A percentile compares a stretch with the other conserved stretches of the same genome.
Evolutionary conservation across 2,113 vertebrate species (phyloP).

Genomic region (Antechinus flavipes): DNA sequence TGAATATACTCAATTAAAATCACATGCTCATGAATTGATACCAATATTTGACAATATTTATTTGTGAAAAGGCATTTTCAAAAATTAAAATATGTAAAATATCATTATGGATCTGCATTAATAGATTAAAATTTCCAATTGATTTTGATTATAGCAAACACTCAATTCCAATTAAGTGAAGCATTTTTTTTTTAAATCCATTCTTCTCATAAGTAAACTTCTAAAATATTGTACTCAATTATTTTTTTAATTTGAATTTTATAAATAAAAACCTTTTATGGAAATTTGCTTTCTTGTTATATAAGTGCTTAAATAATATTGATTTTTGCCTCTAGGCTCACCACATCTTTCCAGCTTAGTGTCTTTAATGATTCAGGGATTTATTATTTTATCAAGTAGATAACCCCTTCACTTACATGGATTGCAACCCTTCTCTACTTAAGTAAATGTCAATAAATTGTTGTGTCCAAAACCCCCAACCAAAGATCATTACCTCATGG

Average conservation of each 20-base stretch:
- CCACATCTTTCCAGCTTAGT: background rate
- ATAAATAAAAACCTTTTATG: background rate
- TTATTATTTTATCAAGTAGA: background rate
- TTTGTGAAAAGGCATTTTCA: background rate
- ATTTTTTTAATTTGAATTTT: background rate
- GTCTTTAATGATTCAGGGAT: background rate
- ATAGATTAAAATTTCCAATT: background rate
- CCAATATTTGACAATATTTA: background rate
- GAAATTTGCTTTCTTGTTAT: background rate
- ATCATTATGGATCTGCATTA: background rate
- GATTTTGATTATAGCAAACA: background rate
- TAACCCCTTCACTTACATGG: background rate
- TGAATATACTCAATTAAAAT: background rate
- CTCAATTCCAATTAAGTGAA: background rate
- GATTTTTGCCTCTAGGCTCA: background rate
- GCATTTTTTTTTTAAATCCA: background rate
- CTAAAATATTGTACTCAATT: background rate
- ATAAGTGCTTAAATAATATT: background rate
- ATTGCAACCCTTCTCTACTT: background rate
- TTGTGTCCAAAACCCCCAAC: background rate
- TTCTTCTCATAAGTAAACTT: background rate
- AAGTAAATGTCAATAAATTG: background rate
- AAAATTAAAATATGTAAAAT: background rate
- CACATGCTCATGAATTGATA: background rate
- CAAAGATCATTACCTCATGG: background rate